Base-by-base conservation (phyloP, 2,888 invertebrate species). In the Zeuzera pyrina region DNA sequence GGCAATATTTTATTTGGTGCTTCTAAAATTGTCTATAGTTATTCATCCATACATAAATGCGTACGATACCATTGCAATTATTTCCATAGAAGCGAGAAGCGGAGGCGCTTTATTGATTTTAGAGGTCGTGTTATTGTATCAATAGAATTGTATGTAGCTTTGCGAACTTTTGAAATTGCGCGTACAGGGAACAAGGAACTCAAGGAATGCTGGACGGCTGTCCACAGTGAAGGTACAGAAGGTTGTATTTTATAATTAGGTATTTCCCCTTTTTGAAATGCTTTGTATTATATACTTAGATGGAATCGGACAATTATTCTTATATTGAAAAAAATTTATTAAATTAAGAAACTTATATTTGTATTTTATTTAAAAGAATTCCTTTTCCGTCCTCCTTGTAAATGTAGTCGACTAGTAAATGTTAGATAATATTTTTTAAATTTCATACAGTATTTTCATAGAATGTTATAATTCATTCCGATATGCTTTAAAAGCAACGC, bases 221-320 rank as follows among this genome's bases (percentile, higher is more conserved):
- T 52, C 53, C 51, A 49, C 43, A 42, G 42, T 53, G 50, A 59
- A 59, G 65, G 63, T 62, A 59, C 64, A 52, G 52, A 57, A 70
- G 77, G 76, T 77, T 78, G 76, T 77, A 67, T 70, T 77, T 72
- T 71, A 59, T 76, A 70, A 62, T 63, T 78, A 79, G 77, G 69
- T 74, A 72, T 74, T 71, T 69, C 65, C 70, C 68, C 68, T 74
- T 78, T 84, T 73, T 70, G 64, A 72, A 76, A 74, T 61, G 73
- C 72, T 81, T 77, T 84, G 79, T 83, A 79, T 73, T 74, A 69
- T 73, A 70, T 66, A n/a, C n/a, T n/a, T n/a, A 71, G 77, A 79
- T 78, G 78, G 79, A 81, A 81, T 81, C 78, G 74, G 81, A 81
- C 78, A 76, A n/a, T 25, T 83, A 83, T 83, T 83, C 79, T 83